These are phyloP conservation scores for Habropoda laboriosa DNA, from an alignment of 1,140 invertebrate species.

Conservation along the genomic window DNA sequence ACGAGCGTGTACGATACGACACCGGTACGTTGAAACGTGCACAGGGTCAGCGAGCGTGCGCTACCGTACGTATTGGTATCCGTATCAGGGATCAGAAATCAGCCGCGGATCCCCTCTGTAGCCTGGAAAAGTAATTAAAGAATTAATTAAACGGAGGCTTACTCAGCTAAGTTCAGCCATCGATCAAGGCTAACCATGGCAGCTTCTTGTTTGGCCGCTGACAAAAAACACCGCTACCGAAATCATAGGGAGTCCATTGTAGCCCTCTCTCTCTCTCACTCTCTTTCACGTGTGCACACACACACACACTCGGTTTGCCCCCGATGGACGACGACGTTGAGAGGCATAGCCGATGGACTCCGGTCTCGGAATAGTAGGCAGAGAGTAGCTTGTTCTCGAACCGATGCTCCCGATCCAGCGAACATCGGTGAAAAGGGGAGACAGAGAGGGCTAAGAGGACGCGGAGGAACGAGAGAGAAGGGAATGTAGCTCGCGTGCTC, in stretches of 20 bases:
- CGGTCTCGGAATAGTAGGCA: conserved; percentile 28
- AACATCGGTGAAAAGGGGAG: conserved; percentile 11
- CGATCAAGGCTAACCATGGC: conserved; percentile 72
- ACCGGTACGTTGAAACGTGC: conserved; percentile 25
- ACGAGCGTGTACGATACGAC: conserved; percentile 5
- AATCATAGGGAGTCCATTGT: conserved; percentile 72
- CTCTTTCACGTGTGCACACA: too few relatives aligned
- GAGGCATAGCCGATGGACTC: conserved; percentile 14
- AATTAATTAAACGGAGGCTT: conserved; percentile 77
- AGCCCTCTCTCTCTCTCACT: background rate
- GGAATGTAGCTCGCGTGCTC: conserved; percentile 75
- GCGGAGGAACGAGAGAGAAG: conserved; percentile 57
- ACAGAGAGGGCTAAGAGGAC: conserved; percentile 1
- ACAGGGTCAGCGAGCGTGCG: conserved; percentile 31
- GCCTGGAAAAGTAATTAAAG: conserved; percentile 73
- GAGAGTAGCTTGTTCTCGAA: conserved; percentile 47
- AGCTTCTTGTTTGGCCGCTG: conserved; percentile 60
- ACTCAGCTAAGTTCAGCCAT: conserved; percentile 75
- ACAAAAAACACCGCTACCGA: conserved; percentile 76
- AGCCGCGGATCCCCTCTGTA: background rate
- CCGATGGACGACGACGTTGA: conserved; percentile 14
- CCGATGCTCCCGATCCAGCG: conserved; percentile 36
- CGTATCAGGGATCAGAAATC: conserved; percentile 66
- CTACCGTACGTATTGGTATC: conserved; percentile 53
- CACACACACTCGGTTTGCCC: background rate